Evolutionary conservation across 2,113 vertebrate species (phyloP).

Genomic region (Tonatia bakeri): DNA sequence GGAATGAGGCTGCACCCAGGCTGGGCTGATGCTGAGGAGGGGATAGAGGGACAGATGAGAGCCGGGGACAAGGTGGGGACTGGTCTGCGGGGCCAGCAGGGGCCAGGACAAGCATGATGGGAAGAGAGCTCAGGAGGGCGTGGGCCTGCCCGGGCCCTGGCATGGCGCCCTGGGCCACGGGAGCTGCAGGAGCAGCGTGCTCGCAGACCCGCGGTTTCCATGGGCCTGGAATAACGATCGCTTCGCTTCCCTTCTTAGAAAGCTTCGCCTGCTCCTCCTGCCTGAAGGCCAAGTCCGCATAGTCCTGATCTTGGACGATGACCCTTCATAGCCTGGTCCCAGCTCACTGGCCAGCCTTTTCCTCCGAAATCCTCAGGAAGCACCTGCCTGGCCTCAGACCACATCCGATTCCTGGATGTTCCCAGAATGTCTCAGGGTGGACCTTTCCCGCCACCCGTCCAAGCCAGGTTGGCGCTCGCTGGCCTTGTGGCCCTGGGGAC

Average conservation of each 20-base stretch:
- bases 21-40: not conserved
- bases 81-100: not conserved
- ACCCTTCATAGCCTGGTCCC: not conserved
- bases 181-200: not conserved
- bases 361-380: not conserved
- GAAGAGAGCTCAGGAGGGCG: not conserved
- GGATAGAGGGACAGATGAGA: not conserved
- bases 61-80: not conserved
- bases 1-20: not conserved
- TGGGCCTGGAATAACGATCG: rapidly evolving
- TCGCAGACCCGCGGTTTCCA: too few relatives aligned
- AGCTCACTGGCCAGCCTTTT: not conserved
- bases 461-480: not conserved
- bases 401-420: not conserved
- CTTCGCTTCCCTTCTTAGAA: not conserved
- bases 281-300: not conserved
- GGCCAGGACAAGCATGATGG: not conserved
- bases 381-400: not conserved
- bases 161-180: rapidly evolving
- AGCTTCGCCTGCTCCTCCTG: not conserved
- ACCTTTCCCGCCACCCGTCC: not conserved
- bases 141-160: not conserved
- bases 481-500: not conserved
- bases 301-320: rapidly evolving
- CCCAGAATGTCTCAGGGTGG: not conserved